Evolutionary conservation across 1,140 invertebrate genomes (phyloP), one percentile per base, ranked within the genome.

Genomic region (Amyelois transitella): DNA sequence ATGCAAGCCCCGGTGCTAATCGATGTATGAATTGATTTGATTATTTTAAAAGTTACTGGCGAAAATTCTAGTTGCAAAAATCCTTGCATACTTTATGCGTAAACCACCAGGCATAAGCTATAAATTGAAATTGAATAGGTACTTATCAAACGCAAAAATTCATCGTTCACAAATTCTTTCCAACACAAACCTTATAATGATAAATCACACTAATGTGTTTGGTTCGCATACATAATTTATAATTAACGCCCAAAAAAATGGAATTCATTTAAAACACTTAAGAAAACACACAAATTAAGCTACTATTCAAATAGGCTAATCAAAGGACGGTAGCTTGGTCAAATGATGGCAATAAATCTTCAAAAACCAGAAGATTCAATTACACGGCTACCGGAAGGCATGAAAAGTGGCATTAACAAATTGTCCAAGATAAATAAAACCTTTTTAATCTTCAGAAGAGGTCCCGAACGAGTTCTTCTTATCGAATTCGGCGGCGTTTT

Each of bases 291-390:
- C 54, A 63, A 69, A 69, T 69, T 64, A 65, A 75, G 74, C 67
- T 58, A 67, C 70, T 52, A 50, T 53, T 55, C 22, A 53, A 60
- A 62, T 51, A 66, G 54, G 71, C 81, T 85, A 81, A 84, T 83
- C 80, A 80, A 73, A 69, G 71, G 72, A 64, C 81, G 76, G 84
- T 84, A 83, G 82, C 79, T 76, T 70, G 75, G 77, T 75, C 64
- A 73, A 78, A 77, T 72, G 72, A 60, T 54, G 32, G 22, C 50
- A 51, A 84, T 84, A 77, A 84, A 84, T 86, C 77, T 80, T 64
- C 61, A 54, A 77, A 81, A 87, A 84, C 82, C 79, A 84, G 77
- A 87, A 83, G 84, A 86, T 86, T 86, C 82, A 86, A 86, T 86
- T 85, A 87, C 69, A 80, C 64, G 65, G 77, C 83, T 86, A 86